Evolutionary conservation across 2,113 vertebrate species (phyloP).

Genomic region (Colossoma macropomum): DNA sequence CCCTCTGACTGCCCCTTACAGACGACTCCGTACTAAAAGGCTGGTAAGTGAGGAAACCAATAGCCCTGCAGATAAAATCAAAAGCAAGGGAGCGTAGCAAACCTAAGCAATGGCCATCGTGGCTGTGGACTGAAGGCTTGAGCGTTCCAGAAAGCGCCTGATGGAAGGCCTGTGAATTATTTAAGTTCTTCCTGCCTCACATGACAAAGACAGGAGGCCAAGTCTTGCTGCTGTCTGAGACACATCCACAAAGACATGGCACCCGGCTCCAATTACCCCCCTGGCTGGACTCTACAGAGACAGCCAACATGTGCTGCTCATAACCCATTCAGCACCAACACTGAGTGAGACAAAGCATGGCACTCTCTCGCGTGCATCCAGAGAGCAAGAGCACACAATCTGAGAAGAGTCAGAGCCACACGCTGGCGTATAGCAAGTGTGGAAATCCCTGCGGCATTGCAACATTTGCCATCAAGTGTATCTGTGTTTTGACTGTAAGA

Average conservation of each 20-base stretch:
- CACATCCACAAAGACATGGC: slow-evolving; percentile 47
- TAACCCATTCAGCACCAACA: background rate
- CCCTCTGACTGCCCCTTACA: background rate
- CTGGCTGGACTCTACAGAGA: slow-evolving; percentile 12
- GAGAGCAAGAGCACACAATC: background rate
- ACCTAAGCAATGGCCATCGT: slow-evolving; percentile 25
- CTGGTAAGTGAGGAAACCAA: background rate
- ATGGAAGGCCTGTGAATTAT: slow-evolving; percentile 55
- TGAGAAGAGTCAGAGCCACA: background rate
- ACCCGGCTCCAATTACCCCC: slow-evolving; percentile 46
- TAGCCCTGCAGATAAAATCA: slow-evolving; percentile 13
- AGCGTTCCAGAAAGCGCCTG: slow-evolving; percentile 42
- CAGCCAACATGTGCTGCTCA: slow-evolving; percentile 4
- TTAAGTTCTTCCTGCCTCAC: slow-evolving; percentile 46
- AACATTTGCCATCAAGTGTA: background rate
- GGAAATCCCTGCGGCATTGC: slow-evolving; percentile 21
- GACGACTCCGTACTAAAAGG: slow-evolving; percentile 7
- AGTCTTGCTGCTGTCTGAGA: slow-evolving; percentile 42
- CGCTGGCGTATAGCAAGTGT: slow-evolving; percentile 23
- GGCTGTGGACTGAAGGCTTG: slow-evolving; percentile 21
- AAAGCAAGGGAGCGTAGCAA: slow-evolving; percentile 7
- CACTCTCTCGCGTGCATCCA: background rate
- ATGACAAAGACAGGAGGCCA: slow-evolving; percentile 48
- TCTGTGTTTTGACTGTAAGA: background rate
- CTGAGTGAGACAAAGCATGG: background rate